A percentile compares a stretch with the other conserved stretches of the same genome.
Conservation (phyloP, 92 coral and sea anemone genomes). For the Heteractis magnifica region DNA sequence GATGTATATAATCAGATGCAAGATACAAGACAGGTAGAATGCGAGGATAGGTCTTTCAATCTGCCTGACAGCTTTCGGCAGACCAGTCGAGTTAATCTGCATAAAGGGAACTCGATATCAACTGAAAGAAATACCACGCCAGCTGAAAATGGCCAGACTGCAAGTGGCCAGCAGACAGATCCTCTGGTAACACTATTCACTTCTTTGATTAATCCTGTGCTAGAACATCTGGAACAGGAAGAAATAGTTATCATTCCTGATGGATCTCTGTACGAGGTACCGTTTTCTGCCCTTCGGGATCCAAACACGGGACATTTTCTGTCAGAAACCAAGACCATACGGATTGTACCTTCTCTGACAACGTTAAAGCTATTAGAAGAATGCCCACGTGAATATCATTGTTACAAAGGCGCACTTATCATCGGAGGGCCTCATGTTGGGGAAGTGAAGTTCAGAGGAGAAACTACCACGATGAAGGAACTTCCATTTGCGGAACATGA, state of each 20-base stretch:
- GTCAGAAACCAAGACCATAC: background rate
- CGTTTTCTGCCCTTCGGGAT: background rate
- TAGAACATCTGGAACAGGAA: background rate
- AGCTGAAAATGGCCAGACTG: background rate
- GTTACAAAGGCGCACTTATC: background rate
- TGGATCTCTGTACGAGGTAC: background rate
- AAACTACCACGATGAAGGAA: background rate
- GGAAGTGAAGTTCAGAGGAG: background rate
- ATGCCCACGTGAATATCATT: background rate
- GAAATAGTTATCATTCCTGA: background rate
- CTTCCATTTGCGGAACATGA: constrained; percentile 26
- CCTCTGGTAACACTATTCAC: background rate
- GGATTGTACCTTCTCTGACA: background rate
- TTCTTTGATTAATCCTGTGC: background rate
- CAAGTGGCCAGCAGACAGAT: background rate
- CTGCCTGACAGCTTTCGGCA: background rate
- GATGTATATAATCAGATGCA: background rate
- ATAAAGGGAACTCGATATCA: background rate
- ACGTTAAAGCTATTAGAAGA: background rate
- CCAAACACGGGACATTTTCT: background rate
- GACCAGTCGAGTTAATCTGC: background rate
- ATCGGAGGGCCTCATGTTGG: background rate
- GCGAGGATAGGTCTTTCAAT: background rate
- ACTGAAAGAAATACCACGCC: background rate
- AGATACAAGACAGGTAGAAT: background rate